Evolutionary conservation across 2,797 vertebrate species (phyloP).

Genomic region (Mormyrops boulengeri): DNA sequence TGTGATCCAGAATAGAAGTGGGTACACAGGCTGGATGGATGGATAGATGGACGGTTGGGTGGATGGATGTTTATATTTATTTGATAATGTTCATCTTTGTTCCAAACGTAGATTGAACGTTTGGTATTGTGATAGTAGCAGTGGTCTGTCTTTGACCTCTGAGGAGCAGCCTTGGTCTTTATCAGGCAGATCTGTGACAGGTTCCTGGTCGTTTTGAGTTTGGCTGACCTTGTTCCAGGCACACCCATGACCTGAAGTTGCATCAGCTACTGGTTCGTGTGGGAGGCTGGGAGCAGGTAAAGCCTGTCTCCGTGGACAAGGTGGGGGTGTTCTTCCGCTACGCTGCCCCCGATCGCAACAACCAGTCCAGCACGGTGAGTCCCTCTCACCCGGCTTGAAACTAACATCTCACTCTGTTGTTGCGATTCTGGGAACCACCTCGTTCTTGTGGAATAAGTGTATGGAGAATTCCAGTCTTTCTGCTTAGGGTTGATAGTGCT

Average conservation of each 20-base stretch:
- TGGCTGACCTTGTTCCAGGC: slow-evolving; percentile 56
- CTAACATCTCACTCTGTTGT: neutral
- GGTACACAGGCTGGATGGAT: neutral
- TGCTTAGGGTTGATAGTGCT: neutral
- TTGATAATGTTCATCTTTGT: neutral
- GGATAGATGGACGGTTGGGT: neutral
- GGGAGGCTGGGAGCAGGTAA: slow-evolving; percentile 93
- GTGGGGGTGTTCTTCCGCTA: slow-evolving; percentile 94
- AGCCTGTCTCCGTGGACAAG: slow-evolving; percentile 95
- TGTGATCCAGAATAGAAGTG: neutral
- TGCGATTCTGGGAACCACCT: neutral
- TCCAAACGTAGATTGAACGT: neutral
- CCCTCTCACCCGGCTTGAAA: neutral
- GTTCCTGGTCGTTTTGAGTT: neutral
- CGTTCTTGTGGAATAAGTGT: neutral
- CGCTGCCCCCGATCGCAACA: slow-evolving; percentile 86
- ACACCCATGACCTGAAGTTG: slow-evolving; percentile 92
- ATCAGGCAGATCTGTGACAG: neutral
- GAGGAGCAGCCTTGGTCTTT: neutral
- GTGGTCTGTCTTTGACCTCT: neutral
- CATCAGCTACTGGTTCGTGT: slow-evolving; percentile 94
- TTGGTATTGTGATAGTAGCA: neutral
- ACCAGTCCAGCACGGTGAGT: slow-evolving; percentile 81
- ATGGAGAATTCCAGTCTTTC: neutral
- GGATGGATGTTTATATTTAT: neutral